Conservation (phyloP, 2,113 vertebrate species). For the Meriones unguiculatus region DNA sequence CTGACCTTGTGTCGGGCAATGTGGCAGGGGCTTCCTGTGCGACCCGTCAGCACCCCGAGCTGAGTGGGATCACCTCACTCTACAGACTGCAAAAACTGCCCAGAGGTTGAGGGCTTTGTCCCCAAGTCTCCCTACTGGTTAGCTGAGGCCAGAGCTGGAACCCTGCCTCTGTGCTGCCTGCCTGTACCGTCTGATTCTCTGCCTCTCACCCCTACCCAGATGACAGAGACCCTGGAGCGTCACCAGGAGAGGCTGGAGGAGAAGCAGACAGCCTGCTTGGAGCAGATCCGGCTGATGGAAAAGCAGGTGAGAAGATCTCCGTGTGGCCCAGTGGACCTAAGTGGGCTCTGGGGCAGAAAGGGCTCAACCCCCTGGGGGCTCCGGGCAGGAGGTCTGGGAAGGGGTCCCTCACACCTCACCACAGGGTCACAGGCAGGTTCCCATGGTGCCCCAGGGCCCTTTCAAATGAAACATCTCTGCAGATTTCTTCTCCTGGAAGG, state of each 20-base stretch:
- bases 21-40: neutral
- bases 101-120: neutral
- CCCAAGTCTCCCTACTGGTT: neutral
- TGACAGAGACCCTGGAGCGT: conserved; percentile 86
- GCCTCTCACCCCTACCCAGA: conserved; percentile 82
- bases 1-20: neutral
- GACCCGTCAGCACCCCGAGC: neutral
- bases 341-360: neutral
- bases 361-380: no score
- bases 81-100: neutral
- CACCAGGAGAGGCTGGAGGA: conserved; percentile 92
- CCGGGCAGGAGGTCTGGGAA: neutral
- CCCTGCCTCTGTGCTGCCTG: neutral
- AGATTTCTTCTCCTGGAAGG: neutral
- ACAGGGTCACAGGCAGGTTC: neutral
- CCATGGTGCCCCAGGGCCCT: neutral
- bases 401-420: neutral
- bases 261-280: conserved; percentile 92
- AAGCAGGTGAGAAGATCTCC: conserved; percentile 89
- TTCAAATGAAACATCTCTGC: neutral
- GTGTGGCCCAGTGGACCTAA: neutral
- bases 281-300: conserved; percentile 90
- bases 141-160: neutral
- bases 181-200: neutral
- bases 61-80: neutral